Evolutionary conservation across 2,113 vertebrate genomes (phyloP).

Genomic region (Oreochromis niloticus): DNA sequence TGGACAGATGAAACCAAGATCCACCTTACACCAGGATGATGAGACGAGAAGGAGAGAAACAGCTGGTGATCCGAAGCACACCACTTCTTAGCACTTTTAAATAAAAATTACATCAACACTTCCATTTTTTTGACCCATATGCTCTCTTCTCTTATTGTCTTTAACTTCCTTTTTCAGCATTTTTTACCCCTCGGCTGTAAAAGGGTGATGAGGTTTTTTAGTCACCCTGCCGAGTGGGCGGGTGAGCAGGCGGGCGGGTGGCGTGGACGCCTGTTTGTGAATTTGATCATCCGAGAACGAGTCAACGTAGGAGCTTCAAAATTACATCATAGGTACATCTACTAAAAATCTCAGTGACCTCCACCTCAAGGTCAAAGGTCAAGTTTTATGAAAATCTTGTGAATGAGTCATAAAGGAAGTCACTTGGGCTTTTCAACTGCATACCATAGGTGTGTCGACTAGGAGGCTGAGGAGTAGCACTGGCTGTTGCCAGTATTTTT

Average conservation of each 20-base stretch:
- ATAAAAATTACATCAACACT: background rate
- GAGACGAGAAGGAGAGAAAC: background rate
- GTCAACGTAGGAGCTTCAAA: background rate
- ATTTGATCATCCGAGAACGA: background rate
- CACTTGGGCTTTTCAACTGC: background rate
- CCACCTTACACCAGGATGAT: background rate
- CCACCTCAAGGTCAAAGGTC: background rate
- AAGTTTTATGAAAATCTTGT: background rate
- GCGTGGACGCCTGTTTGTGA: fast-evolving
- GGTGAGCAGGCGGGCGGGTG: background rate
- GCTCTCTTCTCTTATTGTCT: background rate
- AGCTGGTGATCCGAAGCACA: background rate
- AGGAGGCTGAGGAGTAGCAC: background rate
- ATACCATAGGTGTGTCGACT: background rate
- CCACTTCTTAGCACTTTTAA: background rate
- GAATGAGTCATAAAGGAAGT: background rate
- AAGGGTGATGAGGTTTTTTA: background rate
- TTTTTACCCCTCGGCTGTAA: background rate
- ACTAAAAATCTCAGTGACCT: background rate
- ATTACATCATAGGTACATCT: background rate
- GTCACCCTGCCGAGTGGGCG: background rate
- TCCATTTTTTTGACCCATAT: background rate
- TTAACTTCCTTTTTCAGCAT: background rate
- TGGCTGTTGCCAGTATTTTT: background rate
- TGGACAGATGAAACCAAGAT: background rate